Evolutionary conservation across 1,140 invertebrate species (phyloP).

Genomic region (Trichoplusia ni): DNA sequence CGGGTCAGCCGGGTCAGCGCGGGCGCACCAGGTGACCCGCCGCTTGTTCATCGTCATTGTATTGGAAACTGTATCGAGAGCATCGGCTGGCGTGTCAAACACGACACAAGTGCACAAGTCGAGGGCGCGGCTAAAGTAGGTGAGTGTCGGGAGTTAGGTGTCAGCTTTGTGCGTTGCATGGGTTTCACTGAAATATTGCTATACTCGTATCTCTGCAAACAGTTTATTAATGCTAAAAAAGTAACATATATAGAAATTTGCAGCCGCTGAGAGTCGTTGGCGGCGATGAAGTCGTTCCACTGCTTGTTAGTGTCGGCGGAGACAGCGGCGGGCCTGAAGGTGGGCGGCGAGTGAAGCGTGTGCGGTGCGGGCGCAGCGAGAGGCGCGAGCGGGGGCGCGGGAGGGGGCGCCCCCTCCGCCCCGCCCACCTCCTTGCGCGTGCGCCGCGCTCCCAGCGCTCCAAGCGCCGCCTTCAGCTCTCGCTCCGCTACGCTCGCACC

Average conservation of each 20-base stretch:
- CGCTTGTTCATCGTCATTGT: too few species aligned
- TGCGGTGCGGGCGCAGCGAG: neutral
- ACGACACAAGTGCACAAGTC: too few species aligned
- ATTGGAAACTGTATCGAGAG: too few species aligned
- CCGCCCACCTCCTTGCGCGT: constrained; percentile 46
- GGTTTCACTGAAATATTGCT: constrained; percentile 36
- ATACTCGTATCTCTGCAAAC: constrained; percentile 55
- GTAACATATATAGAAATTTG: constrained; percentile 36
- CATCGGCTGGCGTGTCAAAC: too few species aligned
- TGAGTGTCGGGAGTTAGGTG: too few species aligned
- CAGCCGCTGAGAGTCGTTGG: constrained; percentile 29
- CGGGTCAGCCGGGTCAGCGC: too few species aligned
- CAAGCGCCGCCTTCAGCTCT: constrained; percentile 44
- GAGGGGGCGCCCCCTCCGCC: neutral
- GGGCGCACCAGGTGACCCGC: too few species aligned
- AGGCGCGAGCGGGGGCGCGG: constrained; percentile 27
- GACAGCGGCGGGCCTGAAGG: constrained; percentile 45
- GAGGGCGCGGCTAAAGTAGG: too few species aligned
- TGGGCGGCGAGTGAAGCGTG: constrained; percentile 12
- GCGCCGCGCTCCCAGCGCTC: constrained; percentile 45
- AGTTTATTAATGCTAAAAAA: constrained; percentile 64
- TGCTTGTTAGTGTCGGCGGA: constrained; percentile 41
- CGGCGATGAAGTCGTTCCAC: constrained; percentile 52
- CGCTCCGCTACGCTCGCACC: constrained; percentile 50
- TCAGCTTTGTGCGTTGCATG: too few species aligned